Evolutionary conservation across 2,113 vertebrate genomes (phyloP).

Genomic region (cat (Felis catus)): F.catus_Fca126_mat1.0 CM031418.1:92839001-92839500

Average conservation of each 20-base stretch:
- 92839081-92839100: neutral
- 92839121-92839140: neutral
- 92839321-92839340: neutral
- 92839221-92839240: neutral
- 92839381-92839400: no score
- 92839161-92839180: neutral
- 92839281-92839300: neutral
- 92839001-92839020: neutral
- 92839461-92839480: neutral
- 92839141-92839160: neutral
- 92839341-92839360: no score
- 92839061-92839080: neutral
- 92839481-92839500: neutral
- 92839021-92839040: neutral
- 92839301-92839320: neutral
- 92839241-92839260: neutral
- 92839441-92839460: constrained; percentile 46
- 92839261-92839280: constrained; percentile 25
- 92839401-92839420: neutral
- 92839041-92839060: neutral
- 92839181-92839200: constrained; percentile 16
- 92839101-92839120: neutral
- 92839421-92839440: neutral
- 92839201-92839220: neutral
- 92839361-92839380: no score